phyloP scores from a whole-genome alignment of 1,140 invertebrate genomes.

The Papilio dardanus region DNA sequence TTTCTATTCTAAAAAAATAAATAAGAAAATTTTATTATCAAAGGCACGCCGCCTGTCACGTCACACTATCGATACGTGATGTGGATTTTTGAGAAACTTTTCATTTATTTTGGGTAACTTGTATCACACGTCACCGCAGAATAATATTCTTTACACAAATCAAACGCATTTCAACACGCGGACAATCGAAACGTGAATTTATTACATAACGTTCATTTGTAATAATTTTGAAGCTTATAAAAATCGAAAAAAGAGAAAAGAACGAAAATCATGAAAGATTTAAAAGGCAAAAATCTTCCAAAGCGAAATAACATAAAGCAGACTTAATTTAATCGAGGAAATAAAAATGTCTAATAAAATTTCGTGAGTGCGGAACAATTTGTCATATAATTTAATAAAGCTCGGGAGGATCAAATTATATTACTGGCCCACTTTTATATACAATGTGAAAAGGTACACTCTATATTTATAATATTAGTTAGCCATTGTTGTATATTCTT shows the following conservation, averaged over 20 bases:
- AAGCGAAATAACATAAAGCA: constrained; percentile 19
- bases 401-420: constrained; percentile 18
- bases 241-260: not conserved
- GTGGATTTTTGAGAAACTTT: not conserved
- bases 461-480: not conserved
- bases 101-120: not conserved
- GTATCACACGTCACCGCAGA: not conserved
- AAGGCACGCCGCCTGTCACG: not conserved
- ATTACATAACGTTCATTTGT: not conserved
- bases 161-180: not conserved
- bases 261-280: not conserved
- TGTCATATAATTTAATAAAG: constrained; percentile 25
- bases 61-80: not conserved
- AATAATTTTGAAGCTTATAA: not conserved
- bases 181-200: not conserved
- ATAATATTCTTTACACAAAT: not conserved
- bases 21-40: not conserved
- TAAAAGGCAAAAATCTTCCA: not conserved
- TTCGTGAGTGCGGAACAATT: constrained; percentile 22
- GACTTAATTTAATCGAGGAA: constrained; percentile 21
- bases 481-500: not conserved
- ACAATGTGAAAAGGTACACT: not conserved
- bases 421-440: not conserved
- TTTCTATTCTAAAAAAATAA: not conserved
- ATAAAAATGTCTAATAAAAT: constrained; percentile 25